Evolutionary conservation across 2,888 invertebrate genomes (phyloP), one percentile per base, ranked within the genome.

Genomic region (Nomada hirtipes): DNA sequence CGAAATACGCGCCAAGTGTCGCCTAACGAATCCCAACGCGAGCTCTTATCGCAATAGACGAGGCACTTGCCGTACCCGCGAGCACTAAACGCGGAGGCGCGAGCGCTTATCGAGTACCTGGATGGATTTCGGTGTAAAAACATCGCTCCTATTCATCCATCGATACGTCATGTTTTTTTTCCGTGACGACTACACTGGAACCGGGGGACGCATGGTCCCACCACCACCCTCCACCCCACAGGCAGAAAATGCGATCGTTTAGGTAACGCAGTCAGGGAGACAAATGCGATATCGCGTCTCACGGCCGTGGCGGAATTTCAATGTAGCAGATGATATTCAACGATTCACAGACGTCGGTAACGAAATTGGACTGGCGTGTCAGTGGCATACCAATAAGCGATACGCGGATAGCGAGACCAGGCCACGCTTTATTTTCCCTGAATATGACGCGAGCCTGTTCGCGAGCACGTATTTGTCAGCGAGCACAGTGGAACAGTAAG

Each of bases 281-380:
- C 91, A 90, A 90, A 91, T 89, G 89, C 86, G 91, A 90, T 90
- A 90, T 90, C 87, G 80, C 80, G 86, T 87, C 88, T 86, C 89
- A 79, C 86, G 82, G 85, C 86, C 84, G 85, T 86, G 82, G 76
- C 83, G 82, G 91, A 91, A 91, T 91, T 91, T 88, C 90, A 91
- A 91, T 91, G 90, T 91, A 89, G 87, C 89, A 86, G 86, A 86
- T 90, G 90, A 91, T 91, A 91, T 91, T 91, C 90, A 88, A 83
- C 87, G 90, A 91, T 91, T 87, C 91, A 89, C 88, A 87, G 87
- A 91, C 86, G 86, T 87, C 88, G 86, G 84, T 89, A 91, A 88
- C 90, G 90, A 90, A 91, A 86, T 89, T 90, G 87, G 84, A 87
- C 84, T 82, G 81, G 82, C 83, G 85, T 86, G 89, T 89, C 85